A percentile compares a stretch with the other conserved stretches of the same genome.
Evolutionary conservation across 2,797 vertebrate species (phyloP).

Genomic region (Xiphorhynchus erythropygius): DNA sequence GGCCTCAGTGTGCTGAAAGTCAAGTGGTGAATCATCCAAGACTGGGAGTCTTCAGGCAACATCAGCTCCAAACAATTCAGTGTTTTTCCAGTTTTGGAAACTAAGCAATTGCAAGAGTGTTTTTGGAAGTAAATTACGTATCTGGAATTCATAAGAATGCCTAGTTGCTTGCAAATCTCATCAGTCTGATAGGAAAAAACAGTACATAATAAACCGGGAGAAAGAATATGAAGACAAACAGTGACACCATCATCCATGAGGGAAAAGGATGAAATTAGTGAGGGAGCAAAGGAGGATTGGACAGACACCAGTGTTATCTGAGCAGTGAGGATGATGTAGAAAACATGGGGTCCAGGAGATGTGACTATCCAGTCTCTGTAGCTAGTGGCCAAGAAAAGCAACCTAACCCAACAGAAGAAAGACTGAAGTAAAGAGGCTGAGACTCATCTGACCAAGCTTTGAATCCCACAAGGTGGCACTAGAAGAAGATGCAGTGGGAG

Average conservation of each 20-base stretch:
- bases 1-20: background rate
- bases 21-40: background rate
- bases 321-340: background rate
- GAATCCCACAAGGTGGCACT: background rate
- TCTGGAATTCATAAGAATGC: background rate
- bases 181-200: background rate
- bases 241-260: background rate
- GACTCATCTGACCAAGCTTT: background rate
- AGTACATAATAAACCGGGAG: background rate
- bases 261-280: background rate
- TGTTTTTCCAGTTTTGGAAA: background rate
- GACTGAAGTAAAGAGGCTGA: background rate
- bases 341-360: background rate
- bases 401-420: background rate
- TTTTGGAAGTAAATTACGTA: background rate
- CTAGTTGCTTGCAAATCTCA: background rate
- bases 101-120: accelerated
- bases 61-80: background rate
- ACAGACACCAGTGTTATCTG: background rate
- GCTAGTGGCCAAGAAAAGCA: background rate
- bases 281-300: background rate
- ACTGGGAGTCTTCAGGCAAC: background rate
- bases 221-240: background rate
- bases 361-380: background rate
- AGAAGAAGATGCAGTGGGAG: accelerated